Percentiles rank a stretch among this genome's conserved stretches.
Evolutionary conservation across 2,888 invertebrate genomes (phyloP).

Genomic region (Dermolepida albohirtum): DNA sequence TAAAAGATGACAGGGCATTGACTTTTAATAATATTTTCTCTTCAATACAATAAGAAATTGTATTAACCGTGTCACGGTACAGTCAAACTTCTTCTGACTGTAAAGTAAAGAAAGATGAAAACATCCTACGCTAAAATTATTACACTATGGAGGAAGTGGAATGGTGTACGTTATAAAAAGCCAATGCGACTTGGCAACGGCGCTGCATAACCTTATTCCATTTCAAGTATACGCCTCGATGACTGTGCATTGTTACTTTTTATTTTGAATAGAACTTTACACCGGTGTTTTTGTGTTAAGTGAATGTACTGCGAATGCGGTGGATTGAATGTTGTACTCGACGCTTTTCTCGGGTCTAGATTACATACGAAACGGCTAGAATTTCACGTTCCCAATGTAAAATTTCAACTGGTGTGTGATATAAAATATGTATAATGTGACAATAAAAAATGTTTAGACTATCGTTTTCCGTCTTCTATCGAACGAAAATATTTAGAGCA

Average conservation of each 20-base stretch:
- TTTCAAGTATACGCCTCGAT: constrained; percentile 41
- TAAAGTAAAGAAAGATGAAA: constrained; percentile 12
- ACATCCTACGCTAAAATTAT: constrained; percentile 5
- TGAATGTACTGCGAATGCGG: constrained; percentile 33
- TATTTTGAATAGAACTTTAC: constrained; percentile 39
- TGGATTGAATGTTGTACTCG: constrained; percentile 33
- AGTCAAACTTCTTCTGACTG: constrained; percentile 7
- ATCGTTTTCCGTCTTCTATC: constrained; percentile 26
- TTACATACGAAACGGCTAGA: constrained; percentile 33
- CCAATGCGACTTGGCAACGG: constrained; percentile 15
- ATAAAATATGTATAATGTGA: constrained; percentile 29
- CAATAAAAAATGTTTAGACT: constrained; percentile 23
- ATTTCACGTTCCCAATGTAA: constrained; percentile 35
- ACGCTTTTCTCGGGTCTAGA: constrained; percentile 30
- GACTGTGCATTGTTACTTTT: constrained; percentile 41
- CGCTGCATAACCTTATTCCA: constrained; percentile 38
- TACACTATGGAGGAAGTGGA: constrained; percentile 22
- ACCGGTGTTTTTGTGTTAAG: constrained; percentile 37
- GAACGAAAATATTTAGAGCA: constrained; percentile 28
- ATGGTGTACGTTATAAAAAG: constrained; percentile 9
- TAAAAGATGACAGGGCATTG: constrained; percentile 15
- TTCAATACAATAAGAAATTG: constrained; percentile 12
- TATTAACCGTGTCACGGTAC: constrained; percentile 25
- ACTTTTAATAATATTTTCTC: constrained; percentile 14
- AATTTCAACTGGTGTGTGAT: constrained; percentile 22